Conservation (phyloP, 2,888 invertebrate species). For the Cartodere bifasciata region DNA sequence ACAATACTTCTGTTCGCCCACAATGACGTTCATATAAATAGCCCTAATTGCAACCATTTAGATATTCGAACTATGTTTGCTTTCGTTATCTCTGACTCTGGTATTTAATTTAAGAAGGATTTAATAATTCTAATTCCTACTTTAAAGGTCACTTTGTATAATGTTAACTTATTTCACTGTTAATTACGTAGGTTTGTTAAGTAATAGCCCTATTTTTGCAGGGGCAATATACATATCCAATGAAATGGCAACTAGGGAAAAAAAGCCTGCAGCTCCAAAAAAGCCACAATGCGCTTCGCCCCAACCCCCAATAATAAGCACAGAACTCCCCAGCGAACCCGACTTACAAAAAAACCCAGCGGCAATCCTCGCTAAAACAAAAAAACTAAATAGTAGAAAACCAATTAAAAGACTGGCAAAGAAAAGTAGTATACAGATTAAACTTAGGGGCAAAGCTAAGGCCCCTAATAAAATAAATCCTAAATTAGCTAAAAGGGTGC, state of each 20-base stretch:
- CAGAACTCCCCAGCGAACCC: constrained; percentile 12
- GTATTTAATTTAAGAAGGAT: too few relatives aligned
- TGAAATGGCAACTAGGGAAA: constrained; percentile 37
- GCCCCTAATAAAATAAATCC: constrained; percentile 18
- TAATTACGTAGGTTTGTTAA: too few relatives aligned
- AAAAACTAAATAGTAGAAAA: constrained; percentile 19
- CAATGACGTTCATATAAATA: too few relatives aligned
- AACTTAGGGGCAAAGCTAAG: constrained; percentile 27
- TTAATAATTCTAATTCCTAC: too few relatives aligned
- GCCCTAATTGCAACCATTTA: too few relatives aligned
- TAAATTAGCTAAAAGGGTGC: constrained; percentile 25
- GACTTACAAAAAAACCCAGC: constrained; percentile 11
- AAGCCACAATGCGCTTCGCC: constrained; percentile 27
- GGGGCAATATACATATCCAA: constrained; percentile 17
- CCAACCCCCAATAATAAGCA: constrained; percentile 17
- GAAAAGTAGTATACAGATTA: constrained; percentile 17
- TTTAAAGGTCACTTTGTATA: too few relatives aligned
- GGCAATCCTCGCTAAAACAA: constrained; percentile 15
- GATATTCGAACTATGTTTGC: too few relatives aligned
- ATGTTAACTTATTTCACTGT: too few relatives aligned
- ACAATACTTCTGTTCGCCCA: too few relatives aligned
- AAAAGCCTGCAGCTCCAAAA: constrained; percentile 29
- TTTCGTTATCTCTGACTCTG: too few relatives aligned
- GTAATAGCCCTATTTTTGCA: constrained; percentile 1
- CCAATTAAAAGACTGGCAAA: constrained; percentile 17